Conservation (phyloP, 2,113 vertebrate genomes). For the Chiloscyllium plagiosum region DNA sequence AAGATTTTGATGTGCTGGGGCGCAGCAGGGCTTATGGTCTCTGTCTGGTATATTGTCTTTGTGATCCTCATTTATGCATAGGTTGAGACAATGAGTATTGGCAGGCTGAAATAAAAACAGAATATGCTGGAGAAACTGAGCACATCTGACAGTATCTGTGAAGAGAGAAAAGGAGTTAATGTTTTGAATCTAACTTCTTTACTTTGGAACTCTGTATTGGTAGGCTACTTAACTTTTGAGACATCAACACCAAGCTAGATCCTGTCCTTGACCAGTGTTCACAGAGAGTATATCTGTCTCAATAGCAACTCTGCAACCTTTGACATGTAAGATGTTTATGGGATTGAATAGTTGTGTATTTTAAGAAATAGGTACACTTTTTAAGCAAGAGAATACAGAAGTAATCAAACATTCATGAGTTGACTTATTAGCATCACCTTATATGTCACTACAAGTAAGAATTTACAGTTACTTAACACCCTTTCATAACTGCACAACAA, state of each 20-base stretch:
- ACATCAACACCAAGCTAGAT: not conserved
- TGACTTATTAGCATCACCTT: not conserved
- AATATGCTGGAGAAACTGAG: no score
- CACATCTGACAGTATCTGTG: no score
- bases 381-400: constrained; percentile 11
- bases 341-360: not conserved
- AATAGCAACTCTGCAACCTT: not conserved
- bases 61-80: not conserved
- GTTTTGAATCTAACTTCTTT: no score
- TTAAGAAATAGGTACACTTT: not conserved
- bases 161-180: no score
- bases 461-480: not conserved
- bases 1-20: not conserved
- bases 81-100: not conserved
- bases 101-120: not conserved
- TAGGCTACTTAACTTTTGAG: not conserved
- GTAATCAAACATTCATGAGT: not conserved
- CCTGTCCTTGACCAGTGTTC: not conserved
- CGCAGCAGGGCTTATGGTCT: not conserved
- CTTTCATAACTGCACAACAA: not conserved
- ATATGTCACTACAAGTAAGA: not conserved
- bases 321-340: not conserved
- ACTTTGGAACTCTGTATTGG: not conserved
- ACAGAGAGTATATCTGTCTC: not conserved
- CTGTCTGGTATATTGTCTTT: not conserved